Conservation (phyloP, 1,140 invertebrate species). For the Saxidomus purpurata region DNA sequence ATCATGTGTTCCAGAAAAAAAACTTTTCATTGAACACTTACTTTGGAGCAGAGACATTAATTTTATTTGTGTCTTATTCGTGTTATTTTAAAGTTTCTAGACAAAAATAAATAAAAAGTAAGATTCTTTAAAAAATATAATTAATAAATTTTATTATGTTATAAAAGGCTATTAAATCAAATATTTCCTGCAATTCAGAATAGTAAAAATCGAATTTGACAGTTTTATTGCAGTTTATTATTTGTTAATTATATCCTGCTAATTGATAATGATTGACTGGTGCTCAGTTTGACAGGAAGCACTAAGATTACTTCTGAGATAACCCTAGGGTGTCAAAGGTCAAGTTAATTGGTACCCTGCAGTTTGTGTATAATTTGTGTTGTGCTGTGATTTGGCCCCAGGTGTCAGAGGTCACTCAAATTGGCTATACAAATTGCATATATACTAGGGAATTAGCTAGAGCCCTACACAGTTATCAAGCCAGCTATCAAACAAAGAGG, state of each 20-base stretch:
- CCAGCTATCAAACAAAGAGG: slow-evolving; percentile 2
- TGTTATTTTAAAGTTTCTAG: too few relatives aligned
- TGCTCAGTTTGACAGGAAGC: slow-evolving; percentile 9
- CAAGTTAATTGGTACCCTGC: neutral
- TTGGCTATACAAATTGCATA: neutral
- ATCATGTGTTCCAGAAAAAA: too few relatives aligned
- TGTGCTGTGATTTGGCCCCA: neutral
- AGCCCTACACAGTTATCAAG: neutral
- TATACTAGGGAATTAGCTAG: neutral
- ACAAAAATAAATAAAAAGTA: too few relatives aligned
- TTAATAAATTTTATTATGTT: too few relatives aligned
- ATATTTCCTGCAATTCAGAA: too few relatives aligned
- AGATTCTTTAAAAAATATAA: too few relatives aligned
- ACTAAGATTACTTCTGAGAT: neutral
- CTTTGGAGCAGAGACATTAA: too few relatives aligned
- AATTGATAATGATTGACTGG: slow-evolving; percentile 24
- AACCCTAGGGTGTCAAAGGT: slow-evolving; percentile 5
- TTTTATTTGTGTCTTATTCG: too few relatives aligned
- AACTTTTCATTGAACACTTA: too few relatives aligned
- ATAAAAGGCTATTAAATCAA: too few relatives aligned
- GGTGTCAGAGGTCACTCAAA: slow-evolving; percentile 5
- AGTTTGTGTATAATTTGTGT: too few relatives aligned
- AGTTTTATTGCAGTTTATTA: slow-evolving; percentile 9
- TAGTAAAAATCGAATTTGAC: slow-evolving; percentile 8
- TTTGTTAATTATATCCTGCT: neutral